phyloP scores from a whole-genome alignment of 2,888 invertebrate genomes.

The Andrena bicolor region DNA sequence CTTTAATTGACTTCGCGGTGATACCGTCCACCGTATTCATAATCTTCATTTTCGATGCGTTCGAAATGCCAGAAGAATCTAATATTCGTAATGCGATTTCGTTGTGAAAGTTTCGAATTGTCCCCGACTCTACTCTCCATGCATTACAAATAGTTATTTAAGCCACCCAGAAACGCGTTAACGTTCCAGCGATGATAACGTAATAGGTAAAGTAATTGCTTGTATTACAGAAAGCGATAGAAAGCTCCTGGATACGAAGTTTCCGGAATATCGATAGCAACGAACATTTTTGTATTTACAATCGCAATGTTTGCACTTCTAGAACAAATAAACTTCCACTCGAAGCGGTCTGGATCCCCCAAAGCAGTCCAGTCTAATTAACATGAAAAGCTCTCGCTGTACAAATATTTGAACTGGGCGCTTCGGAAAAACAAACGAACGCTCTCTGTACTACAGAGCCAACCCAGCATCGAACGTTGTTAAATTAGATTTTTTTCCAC shows the following conservation, averaged over 20 bases:
- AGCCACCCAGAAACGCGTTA: not conserved
- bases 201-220: conserved; percentile 12
- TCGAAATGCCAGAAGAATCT: not conserved
- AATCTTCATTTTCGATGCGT: not conserved
- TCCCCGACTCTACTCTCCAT: too few species aligned
- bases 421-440: conserved; percentile 15
- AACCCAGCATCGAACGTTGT: not conserved
- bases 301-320: not conserved
- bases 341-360: conserved; percentile 1
- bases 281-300: not conserved
- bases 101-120: not conserved
- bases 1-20: conserved; percentile 64
- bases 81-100: conserved; percentile 8
- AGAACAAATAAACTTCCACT: not conserved
- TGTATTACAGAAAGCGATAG: not conserved
- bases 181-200: not conserved
- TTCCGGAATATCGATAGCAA: not conserved
- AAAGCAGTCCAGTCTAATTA: conserved; percentile 24
- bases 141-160: not conserved
- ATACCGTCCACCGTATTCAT: conserved; percentile 38
- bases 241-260: not conserved
- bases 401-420: conserved; percentile 23
- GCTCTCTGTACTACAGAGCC: not conserved
- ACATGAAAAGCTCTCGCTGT: conserved; percentile 9
- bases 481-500: conserved; percentile 5